Evolutionary conservation across 2,888 invertebrate species (phyloP), one percentile per base, ranked within the genome.

Genomic region (Melipona beecheii): DNA sequence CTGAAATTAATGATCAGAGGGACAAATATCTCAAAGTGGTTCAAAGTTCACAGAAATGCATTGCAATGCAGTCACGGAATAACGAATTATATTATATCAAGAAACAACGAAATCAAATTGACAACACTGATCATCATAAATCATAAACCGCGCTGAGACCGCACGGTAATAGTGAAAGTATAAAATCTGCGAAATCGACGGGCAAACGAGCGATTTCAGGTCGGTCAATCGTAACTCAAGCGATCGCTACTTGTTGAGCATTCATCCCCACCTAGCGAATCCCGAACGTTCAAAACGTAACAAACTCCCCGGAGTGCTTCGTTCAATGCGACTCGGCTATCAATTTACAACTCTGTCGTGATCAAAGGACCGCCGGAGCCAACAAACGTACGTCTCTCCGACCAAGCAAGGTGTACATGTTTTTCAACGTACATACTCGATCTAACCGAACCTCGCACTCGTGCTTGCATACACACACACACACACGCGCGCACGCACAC

Each of bases 231-330:
- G n/a, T 31, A 74, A 49, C 43, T 19, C n/a, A 43, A 24, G 56
- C 9, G 43, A 11, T 70, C 31, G 17, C 56, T 71, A 56, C 71
- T 71, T 71, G 71, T 71, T 56, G 56, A 71, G 43, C 19, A 24
- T 24, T 4, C 31, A 21, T 54, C 17, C 21, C 19, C 36, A 4
- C 3, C 13, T 24, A 43, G 19, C 19, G 5, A 56, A 56, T 17
- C 24, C 2, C 36, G 17, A 56, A 56, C 71, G 56, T 5, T 21
- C 13, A 24, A 54, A 71, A 43, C 71, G 36, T 36, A 58, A 58
- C 56, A 43, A 71, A 43, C 36, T 56, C 56, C 31, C 54, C 31
- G 9, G n/a, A 36, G 52, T 70, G n/a, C 2, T 19, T n/a, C 54
- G n/a, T 70, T 70, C n/a, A 31, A 54, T 36, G n/a, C 31, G 17